These are phyloP conservation scores for Ancistrus triradiatus DNA, from an alignment of 2,113 vertebrate species.

Conservation along the genomic window DNA sequence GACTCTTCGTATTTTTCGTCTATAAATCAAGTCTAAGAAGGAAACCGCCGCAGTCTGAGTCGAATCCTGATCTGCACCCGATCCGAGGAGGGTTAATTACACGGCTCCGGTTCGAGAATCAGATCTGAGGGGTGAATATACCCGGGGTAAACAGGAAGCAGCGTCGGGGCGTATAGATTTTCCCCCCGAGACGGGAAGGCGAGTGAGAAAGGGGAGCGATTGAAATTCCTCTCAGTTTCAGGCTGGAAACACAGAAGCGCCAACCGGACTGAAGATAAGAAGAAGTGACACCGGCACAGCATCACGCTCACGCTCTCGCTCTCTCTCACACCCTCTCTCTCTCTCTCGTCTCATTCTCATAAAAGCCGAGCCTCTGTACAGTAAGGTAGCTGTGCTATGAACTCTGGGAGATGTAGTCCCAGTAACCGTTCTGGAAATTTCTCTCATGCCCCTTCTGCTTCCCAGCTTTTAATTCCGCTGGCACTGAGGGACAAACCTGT, in stretches of 20 bases:
- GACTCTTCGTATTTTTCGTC: no score
- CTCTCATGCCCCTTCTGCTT: background rate
- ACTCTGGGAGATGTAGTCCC: background rate
- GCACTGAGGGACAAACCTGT: constrained; percentile 2
- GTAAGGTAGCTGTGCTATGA: background rate
- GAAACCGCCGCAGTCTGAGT: no score
- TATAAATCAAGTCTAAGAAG: no score
- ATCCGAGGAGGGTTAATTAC: no score
- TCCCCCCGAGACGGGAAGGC: background rate
- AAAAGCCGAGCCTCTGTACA: no score
- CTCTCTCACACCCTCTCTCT: no score
- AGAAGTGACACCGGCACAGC: constrained; percentile 18
- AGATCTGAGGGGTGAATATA: no score
- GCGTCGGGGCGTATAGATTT: background rate
- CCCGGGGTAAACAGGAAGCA: constrained; percentile 20
- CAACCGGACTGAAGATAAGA: constrained; percentile 8
- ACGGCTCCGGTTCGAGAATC: no score
- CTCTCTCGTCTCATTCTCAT: no score
- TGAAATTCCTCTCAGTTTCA: constrained; percentile 18
- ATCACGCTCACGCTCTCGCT: no score
- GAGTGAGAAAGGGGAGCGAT: background rate
- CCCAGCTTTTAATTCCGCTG: background rate
- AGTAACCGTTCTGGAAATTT: background rate
- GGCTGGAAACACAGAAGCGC: background rate
- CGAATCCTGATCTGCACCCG: no score